Conservation (phyloP, 2,888 invertebrate species). For the Oxystoma pomonae region DNA sequence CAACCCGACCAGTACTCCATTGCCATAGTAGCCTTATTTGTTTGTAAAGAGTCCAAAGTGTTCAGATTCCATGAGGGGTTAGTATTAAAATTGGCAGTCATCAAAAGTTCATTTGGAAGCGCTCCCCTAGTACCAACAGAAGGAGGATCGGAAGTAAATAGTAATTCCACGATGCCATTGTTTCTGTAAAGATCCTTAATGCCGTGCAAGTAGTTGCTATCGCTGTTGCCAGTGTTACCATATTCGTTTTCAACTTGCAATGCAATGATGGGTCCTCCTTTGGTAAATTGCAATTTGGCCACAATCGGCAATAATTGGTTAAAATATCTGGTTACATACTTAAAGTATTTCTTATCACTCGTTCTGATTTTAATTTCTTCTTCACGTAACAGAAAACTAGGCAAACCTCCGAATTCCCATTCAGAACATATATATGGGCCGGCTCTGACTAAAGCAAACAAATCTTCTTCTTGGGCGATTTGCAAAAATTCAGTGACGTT, state of each 20-base stretch:
- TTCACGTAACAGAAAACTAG: constrained; percentile 41
- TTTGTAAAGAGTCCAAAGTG: constrained; percentile 47
- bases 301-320: constrained; percentile 49
- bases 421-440: constrained; percentile 94
- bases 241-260: constrained; percentile 77
- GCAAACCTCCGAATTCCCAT: constrained; percentile 59
- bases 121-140: constrained; percentile 26
- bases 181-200: constrained; percentile 36
- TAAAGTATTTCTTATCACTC: constrained; percentile 38
- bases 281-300: constrained; percentile 54
- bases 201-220: constrained; percentile 43
- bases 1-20: constrained; percentile 60
- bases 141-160: constrained; percentile 51
- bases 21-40: constrained; percentile 52
- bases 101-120: constrained; percentile 35
- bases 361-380: constrained; percentile 46
- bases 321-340: constrained; percentile 49
- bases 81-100: constrained; percentile 52
- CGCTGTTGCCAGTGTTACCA: constrained; percentile 53
- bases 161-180: constrained; percentile 45
- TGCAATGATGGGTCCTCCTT: constrained; percentile 83
- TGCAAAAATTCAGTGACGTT: constrained; percentile 62
- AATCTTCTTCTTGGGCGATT: constrained; percentile 69
- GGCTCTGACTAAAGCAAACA: constrained; percentile 75
- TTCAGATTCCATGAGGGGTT: constrained; percentile 41